Base-by-base conservation (phyloP, 2,113 vertebrate species). In the Apteryx owenii region DNA sequence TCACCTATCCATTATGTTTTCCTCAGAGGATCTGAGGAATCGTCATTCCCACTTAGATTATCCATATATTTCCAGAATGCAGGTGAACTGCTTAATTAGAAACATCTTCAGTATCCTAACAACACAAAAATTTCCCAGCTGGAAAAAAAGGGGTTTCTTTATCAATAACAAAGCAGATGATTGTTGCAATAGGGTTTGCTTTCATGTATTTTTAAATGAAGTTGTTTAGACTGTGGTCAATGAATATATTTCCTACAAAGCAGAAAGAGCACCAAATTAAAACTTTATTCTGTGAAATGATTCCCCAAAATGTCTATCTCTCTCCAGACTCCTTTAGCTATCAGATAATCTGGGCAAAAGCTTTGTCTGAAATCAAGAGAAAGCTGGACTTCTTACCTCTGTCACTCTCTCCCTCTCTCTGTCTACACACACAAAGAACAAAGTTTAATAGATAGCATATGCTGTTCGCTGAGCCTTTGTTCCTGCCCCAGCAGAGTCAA, bases 371-470 rank as follows among this genome's bases (percentile, higher is more conserved):
- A 87, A 85, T 66, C 50, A 54, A 81, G 60, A 83, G 38, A 69
- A 75, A 81, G 33, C 28, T 93, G 75, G 28, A 95, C 33, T 87
- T 87, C 83, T 84, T 94, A 92, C 85, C 85, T 94, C 70, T 94
- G 62, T 89, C 84, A 22, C 29, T 81, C 56, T 90, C 61, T 33
- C 40, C 28, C 40, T 77, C 38, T 79, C 36, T 71, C 76, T 81
- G 73, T 71, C 82, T 91, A 38, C 58, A 71, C 40, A 88, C 38
- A 88, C 61, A 84, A 86, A 96, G 95, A 95, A 80, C 68, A 86
- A 96, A 76, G 65, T 97, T 96, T 98, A 97, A 97, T 94, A 95
- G 87, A 90, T 72, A 95, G 71, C 96, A 97, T 90, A 95, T 97
- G 97, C 60, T 90, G 62, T 69, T 88, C 88, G 60, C 51, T 0